A percentile compares a stretch with the other conserved stretches of the same genome.
Evolutionary conservation across 2,113 vertebrate genomes (phyloP).

Genomic region (Spheniscus mendiculus): DNA sequence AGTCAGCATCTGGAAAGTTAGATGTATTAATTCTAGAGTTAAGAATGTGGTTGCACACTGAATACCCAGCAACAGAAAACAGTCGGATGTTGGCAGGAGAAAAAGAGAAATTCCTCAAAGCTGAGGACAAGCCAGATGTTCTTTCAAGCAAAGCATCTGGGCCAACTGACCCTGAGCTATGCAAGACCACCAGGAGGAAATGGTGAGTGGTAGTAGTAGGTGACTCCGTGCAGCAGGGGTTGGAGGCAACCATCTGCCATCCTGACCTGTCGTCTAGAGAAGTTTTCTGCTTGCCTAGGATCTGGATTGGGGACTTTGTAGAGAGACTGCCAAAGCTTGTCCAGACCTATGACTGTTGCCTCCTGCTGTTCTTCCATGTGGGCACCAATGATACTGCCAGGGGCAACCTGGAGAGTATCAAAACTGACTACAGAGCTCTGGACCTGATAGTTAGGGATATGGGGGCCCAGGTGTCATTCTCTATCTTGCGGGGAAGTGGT

Average conservation of each 20-base stretch:
- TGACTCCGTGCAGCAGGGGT: background rate
- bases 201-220: background rate
- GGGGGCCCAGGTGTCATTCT: background rate
- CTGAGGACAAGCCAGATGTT: background rate
- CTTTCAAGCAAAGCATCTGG: background rate
- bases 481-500: accelerated
- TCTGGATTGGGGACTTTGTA: background rate
- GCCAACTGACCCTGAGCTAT: background rate
- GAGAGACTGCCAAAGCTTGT: background rate
- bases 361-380: background rate
- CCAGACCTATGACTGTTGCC: background rate
- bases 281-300: background rate
- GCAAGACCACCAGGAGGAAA: background rate
- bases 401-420: background rate
- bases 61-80: background rate
- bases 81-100: background rate
- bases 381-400: background rate
- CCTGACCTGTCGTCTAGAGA: background rate
- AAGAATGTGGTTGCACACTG: background rate
- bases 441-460: accelerated
- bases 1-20: background rate
- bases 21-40: background rate
- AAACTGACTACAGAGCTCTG: background rate
- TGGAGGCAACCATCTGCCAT: background rate
- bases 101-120: background rate